Conservation (phyloP, 2,888 invertebrate species). For the Caenorhabditis imperialis region DNA sequence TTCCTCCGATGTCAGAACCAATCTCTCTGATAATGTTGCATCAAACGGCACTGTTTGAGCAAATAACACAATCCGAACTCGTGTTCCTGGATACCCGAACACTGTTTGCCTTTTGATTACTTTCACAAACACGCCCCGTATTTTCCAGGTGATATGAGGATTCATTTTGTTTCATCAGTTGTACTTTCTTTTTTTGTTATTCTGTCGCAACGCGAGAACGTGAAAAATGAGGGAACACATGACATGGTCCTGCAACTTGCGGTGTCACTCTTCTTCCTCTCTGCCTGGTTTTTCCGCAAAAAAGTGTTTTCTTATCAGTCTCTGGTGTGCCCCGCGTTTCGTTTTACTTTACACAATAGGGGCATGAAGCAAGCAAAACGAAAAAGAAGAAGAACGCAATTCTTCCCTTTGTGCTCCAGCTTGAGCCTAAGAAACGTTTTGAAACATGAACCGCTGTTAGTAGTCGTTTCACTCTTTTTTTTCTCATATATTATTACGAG, state of each 20-base stretch:
- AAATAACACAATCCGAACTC: constrained; percentile 29
- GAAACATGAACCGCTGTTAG: constrained; percentile 26
- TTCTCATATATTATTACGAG: constrained; percentile 19
- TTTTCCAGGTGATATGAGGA: too few relatives aligned
- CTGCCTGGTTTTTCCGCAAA: constrained; percentile 12
- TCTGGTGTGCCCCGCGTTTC: constrained; percentile 36
- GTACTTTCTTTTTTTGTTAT: too few relatives aligned
- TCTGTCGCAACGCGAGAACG: constrained; percentile 30
- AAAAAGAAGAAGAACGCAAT: constrained; percentile 30
- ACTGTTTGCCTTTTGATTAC: too few relatives aligned
- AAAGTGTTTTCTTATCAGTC: constrained; percentile 47
- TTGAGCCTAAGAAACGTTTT: constrained; percentile 30
- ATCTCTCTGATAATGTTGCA: constrained; percentile 35
- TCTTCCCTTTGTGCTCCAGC: constrained; percentile 10
- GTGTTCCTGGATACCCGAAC: constrained; percentile 48
- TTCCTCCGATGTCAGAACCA: not conserved
- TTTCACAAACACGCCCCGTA: too few relatives aligned
- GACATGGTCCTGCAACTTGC: constrained; percentile 42
- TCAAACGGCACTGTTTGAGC: constrained; percentile 14
- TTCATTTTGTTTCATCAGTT: constrained; percentile 28
- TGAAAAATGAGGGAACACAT: constrained; percentile 46
- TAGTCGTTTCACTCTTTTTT: constrained; percentile 3
- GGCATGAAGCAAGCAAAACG: constrained; percentile 10
- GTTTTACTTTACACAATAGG: constrained; percentile 36
- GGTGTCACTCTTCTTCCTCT: constrained; percentile 10